phyloP scores from a whole-genome alignment of 2,113 vertebrate genomes.

The Caloenas nicobarica region DNA sequence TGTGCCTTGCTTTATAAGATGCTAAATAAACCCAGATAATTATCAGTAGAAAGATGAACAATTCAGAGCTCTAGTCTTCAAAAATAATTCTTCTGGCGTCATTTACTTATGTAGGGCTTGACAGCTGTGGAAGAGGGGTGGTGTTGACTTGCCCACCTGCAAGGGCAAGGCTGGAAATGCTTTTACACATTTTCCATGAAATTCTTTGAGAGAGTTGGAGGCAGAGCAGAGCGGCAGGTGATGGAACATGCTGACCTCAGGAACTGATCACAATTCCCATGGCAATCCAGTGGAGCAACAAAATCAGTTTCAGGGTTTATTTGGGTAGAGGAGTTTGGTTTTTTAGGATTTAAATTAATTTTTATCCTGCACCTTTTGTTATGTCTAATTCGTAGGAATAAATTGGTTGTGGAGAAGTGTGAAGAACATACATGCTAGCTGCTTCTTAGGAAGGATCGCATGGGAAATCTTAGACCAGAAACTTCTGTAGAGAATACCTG shows the following conservation, averaged over 20 bases:
- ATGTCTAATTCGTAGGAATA: background rate
- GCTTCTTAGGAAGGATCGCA: background rate
- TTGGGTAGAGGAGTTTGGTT: background rate
- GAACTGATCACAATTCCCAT: background rate
- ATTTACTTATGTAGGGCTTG: background rate
- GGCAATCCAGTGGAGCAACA: background rate
- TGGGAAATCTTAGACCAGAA: background rate
- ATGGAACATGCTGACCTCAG: background rate
- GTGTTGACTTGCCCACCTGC: background rate
- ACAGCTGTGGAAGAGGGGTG: background rate
- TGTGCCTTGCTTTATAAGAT: conserved; percentile 69
- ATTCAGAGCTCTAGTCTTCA: conserved; percentile 29
- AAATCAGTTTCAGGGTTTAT: background rate
- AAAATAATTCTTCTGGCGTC: conserved; percentile 44
- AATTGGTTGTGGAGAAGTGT: background rate
- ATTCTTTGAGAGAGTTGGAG: background rate
- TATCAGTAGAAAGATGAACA: conserved; percentile 16
- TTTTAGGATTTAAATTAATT: background rate
- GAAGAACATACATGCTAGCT: background rate
- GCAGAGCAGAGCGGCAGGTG: background rate
- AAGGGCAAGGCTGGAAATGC: conserved; percentile 7
- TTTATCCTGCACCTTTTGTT: background rate
- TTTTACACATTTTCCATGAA: background rate
- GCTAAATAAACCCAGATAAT: conserved; percentile 25
- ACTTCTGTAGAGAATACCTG: background rate